Evolutionary conservation across 2,113 vertebrate genomes (phyloP), one percentile per base, ranked within the genome.

Genomic region (Oreotrochilus melanogaster): DNA sequence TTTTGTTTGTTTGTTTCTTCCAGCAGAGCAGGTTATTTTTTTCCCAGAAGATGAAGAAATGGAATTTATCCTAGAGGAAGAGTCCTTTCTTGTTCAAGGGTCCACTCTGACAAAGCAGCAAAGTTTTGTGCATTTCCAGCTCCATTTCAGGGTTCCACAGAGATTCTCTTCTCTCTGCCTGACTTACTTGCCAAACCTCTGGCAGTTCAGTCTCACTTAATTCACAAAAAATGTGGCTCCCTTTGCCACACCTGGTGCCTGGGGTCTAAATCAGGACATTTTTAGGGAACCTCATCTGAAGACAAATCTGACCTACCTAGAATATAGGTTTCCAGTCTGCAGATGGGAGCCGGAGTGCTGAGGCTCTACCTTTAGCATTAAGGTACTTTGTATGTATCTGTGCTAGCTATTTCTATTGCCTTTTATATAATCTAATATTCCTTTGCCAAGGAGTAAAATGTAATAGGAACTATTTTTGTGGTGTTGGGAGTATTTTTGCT

Each of bases 401-500:
- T 30, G 37, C 56, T 82, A 82, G 78, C 85, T 94, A 64, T 85
- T 95, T 88, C 84, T 88, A 35, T 64, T 89, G 54, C 81, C 62
- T 93, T 91, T 95, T 97, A 96, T 78, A 76, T 96, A 96, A 96
- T 78, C 78, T 69, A n/a, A 16, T 67, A 65, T 39, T 66, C 33
- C 82, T 76, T 92, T 96, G 88, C 93, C 89, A 97, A 88, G 51
- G 43, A 92, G 62, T 84, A 86, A 81, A 72, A 79, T 94, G 87
- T 83, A 94, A 96, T 80, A 45, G 75, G 85, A 66, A 88, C 94
- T 97, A 97, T 96, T 96, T 92, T 71, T 71, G 75, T 84, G 91
- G 58, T 82, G 74, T 51, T 65, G 88, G 82, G 88, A 92, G 79
- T 95, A 67, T 93, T 93, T 95, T 70, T 97, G 88, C 92, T 94